Percentiles rank a stretch among this genome's conserved stretches.
Conservation (phyloP, 30 jellyfish, hydroid and myxozoan species). For the Cassiopea xamachana region DNA sequence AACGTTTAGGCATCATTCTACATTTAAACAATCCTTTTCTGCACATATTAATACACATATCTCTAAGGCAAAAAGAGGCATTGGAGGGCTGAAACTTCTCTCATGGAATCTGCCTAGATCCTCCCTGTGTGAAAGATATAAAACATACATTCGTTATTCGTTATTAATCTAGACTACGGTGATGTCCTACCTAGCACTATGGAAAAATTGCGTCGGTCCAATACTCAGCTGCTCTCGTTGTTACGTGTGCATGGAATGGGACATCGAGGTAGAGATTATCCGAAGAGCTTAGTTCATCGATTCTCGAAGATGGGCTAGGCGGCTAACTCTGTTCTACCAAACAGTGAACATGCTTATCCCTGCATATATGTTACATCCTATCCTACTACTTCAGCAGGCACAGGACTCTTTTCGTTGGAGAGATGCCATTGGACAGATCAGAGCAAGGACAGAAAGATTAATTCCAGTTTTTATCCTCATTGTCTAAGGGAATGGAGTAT, state of each 20-base stretch:
- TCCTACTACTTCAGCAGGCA: constrained; percentile 27
- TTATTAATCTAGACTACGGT: constrained; percentile 21
- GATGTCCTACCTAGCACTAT: constrained; percentile 9
- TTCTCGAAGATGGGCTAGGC: neutral
- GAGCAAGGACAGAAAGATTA: constrained; percentile 29
- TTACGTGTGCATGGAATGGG: too few relatives aligned
- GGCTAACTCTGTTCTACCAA: neutral
- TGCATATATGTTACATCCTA: constrained; percentile 6
- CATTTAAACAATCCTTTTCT: constrained; percentile 52
- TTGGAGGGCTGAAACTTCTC: constrained; percentile 62
- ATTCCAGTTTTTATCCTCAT: constrained; percentile 32
- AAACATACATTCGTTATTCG: constrained; percentile 9
- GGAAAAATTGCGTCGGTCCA: neutral
- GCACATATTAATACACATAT: constrained; percentile 46
- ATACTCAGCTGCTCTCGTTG: neutral
- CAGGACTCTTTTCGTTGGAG: constrained; percentile 28
- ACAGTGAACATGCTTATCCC: constrained; percentile 2
- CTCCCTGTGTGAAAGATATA: constrained; percentile 18
- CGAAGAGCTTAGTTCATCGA: neutral
- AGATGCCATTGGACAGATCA: constrained; percentile 20
- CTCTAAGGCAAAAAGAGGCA: constrained; percentile 38
- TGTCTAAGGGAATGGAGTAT: constrained; percentile 35
- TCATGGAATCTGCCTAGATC: constrained; percentile 58
- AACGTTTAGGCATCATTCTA: constrained; percentile 48
- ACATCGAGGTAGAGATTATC: too few relatives aligned